Conservation (phyloP, 1,140 invertebrate genomes). For the Drosophila leontia region DNA sequence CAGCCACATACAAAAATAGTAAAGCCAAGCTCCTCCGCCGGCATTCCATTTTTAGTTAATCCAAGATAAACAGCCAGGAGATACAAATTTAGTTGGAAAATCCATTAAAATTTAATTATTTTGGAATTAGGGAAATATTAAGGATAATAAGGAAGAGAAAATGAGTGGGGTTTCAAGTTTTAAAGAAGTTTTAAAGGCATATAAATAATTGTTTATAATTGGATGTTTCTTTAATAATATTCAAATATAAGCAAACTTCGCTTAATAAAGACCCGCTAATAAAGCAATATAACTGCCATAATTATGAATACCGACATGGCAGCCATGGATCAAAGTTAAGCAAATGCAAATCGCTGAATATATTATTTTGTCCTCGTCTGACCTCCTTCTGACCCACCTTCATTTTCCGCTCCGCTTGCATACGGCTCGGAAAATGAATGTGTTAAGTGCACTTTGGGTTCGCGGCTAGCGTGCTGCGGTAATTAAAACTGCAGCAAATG, state of each 20-base stretch:
- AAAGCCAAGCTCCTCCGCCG: not conserved
- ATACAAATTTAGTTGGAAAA: slow-evolving; percentile 5
- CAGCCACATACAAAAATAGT: slow-evolving; percentile 15
- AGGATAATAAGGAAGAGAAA: not conserved
- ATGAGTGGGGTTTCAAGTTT: not conserved
- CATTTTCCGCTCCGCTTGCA: not conserved
- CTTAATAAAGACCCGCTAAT: not conserved
- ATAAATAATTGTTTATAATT: not conserved
- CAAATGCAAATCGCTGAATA: not conserved
- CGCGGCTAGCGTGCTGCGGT: slow-evolving; percentile 28
- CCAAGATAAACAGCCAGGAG: slow-evolving; percentile 5
- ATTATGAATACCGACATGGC: slow-evolving; percentile 9
- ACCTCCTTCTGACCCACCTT: not conserved
- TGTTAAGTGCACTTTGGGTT: slow-evolving; percentile 53
- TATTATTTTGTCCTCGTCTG: slow-evolving; percentile 5
- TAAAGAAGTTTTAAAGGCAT: not conserved
- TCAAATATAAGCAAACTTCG: not conserved
- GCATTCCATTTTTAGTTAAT: slow-evolving; percentile 12
- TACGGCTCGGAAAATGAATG: slow-evolving; percentile 28
- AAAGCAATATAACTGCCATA: not conserved
- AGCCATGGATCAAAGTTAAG: slow-evolving; percentile 1
- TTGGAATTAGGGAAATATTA: not conserved
- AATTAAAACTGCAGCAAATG: slow-evolving; percentile 65
- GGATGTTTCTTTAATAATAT: not conserved
- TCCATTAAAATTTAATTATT: slow-evolving; percentile 15